phyloP scores from a whole-genome alignment of 2,113 vertebrate species.

The Rhinichthys klamathensis region DNA sequence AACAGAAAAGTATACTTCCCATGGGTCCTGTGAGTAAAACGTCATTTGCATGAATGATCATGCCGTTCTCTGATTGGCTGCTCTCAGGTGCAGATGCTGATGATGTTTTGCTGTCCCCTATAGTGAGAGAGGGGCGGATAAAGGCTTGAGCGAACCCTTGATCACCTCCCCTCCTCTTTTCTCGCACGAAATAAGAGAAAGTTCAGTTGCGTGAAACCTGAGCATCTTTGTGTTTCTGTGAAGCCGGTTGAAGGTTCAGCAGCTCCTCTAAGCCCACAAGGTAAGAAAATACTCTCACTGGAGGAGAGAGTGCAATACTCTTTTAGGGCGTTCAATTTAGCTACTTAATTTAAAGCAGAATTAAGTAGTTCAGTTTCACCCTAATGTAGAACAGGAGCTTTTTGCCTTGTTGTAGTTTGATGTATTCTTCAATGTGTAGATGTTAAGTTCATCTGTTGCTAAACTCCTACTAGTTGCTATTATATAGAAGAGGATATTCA shows the following conservation, averaged over 20 bases:
- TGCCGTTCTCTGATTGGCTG: conserved; percentile 43
- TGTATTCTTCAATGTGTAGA: background rate
- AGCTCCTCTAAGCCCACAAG: conserved; percentile 59
- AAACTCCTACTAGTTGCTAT: background rate
- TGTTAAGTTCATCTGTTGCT: background rate
- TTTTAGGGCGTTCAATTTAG: background rate
- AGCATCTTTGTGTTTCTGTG: conserved; percentile 65
- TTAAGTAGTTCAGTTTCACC: background rate
- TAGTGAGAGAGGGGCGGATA: conserved; percentile 55
- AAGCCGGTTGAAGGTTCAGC: conserved; percentile 57
- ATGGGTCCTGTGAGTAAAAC: background rate
- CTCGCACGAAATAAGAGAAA: conserved; percentile 66
- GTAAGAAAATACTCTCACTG: conserved; percentile 67
- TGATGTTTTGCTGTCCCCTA: conserved; percentile 56
- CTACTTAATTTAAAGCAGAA: background rate
- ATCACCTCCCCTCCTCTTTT: conserved; percentile 54
- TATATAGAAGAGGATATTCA: background rate
- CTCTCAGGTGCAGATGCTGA: conserved; percentile 57
- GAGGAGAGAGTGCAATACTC: conserved; percentile 5
- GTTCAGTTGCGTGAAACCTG: conserved; percentile 67
- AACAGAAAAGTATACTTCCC: background rate
- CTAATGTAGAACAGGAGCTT: background rate
- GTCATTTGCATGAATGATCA: conserved; percentile 50
- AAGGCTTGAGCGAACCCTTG: conserved; percentile 50
- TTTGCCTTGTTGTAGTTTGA: background rate